Percentiles rank a stretch among this genome's conserved stretches.
Evolutionary conservation across 2,113 vertebrate genomes (phyloP).

Genomic region (Jaculus jaculus): DNA sequence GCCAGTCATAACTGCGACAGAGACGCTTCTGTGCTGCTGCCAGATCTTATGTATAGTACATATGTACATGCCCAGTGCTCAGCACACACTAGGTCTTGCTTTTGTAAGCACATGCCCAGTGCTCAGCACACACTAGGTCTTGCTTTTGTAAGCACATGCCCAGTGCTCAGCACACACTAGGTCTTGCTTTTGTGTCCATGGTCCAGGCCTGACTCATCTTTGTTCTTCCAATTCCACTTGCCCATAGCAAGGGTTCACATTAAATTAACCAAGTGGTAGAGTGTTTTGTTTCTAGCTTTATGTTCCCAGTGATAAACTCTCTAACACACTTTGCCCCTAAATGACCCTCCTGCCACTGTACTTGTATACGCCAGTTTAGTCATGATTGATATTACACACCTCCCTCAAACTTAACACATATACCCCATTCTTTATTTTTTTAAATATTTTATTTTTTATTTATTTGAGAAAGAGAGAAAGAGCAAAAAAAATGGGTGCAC

Average conservation of each 20-base stretch:
- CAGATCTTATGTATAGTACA: not conserved
- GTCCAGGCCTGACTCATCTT: not conserved
- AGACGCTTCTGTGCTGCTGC: too few relatives aligned
- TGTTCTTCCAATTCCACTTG: accelerated
- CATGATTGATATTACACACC: not conserved
- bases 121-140: too few relatives aligned
- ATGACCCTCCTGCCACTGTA: not conserved
- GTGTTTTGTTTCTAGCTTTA: not conserved
- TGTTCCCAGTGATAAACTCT: not conserved
- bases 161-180: accelerated
- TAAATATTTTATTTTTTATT: too few relatives aligned
- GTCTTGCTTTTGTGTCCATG: not conserved
- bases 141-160: too few relatives aligned
- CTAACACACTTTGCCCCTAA: not conserved
- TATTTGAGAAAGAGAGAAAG: too few relatives aligned
- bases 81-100: too few relatives aligned
- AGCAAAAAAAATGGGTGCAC: too few relatives aligned
- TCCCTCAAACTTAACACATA: not conserved
- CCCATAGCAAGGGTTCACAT: not conserved
- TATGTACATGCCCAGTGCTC: too few relatives aligned
- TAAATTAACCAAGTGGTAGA: not conserved
- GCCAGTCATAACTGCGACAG: not conserved
- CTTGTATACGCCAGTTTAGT: not conserved
- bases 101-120: too few relatives aligned
- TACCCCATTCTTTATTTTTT: too few relatives aligned